phyloP scores from a whole-genome alignment of 2,113 vertebrate genomes.

The Coptodon rendalli region DNA sequence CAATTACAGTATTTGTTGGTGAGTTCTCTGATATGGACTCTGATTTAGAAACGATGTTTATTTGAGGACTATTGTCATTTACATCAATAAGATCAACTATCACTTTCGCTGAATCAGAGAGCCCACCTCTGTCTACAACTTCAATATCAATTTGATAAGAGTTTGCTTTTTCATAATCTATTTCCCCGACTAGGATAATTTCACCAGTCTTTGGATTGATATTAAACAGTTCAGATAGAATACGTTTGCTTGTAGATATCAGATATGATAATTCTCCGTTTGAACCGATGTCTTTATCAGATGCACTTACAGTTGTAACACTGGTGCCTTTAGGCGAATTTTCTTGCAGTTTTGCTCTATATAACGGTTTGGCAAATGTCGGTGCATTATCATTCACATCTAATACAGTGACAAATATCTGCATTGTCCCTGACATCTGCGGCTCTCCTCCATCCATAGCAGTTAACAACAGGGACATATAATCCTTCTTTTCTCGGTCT shows the following conservation, averaged over 20 bases:
- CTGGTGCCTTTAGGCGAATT: constrained; percentile 43
- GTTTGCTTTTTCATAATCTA: constrained; percentile 71
- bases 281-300: constrained; percentile 71
- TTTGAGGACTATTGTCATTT: constrained; percentile 71
- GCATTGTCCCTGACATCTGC: constrained; percentile 46
- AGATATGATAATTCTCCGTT: constrained; percentile 69
- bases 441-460: constrained; percentile 44
- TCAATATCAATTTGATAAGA: constrained; percentile 60
- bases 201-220: constrained; percentile 58
- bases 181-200: constrained; percentile 38
- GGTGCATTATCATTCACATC: constrained; percentile 40
- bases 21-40: constrained; percentile 45
- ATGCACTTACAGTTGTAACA: constrained; percentile 61
- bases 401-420: constrained; percentile 15
- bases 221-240: constrained; percentile 51
- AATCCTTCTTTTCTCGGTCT: constrained; percentile 34
- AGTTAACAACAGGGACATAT: constrained; percentile 1
- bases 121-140: constrained; percentile 64
- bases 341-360: constrained; percentile 58
- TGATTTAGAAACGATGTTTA: constrained; percentile 53
- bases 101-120: constrained; percentile 56
- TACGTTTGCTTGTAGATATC: constrained; percentile 46
- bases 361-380: constrained; percentile 39
- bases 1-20: constrained; percentile 23
- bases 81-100: constrained; percentile 67